These are phyloP conservation scores for Antheraea mylitta DNA, from an alignment of 1,140 invertebrate species.

Conservation along the genomic window DNA sequence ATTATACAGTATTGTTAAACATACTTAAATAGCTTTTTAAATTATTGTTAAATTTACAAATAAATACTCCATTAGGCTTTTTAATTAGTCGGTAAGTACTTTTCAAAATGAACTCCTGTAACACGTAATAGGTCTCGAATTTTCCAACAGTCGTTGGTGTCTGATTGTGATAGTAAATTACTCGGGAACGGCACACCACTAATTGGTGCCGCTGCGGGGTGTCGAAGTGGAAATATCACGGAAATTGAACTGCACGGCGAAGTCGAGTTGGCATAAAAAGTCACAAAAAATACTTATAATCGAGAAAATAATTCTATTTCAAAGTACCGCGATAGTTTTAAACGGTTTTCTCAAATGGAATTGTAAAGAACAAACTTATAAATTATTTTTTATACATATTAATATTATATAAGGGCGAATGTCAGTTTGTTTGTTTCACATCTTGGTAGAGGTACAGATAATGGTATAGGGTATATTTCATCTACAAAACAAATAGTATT, in stretches of 20 bases:
- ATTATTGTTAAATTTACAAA: too few species aligned
- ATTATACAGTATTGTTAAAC: too few species aligned
- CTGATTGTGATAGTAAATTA: slow-evolving; percentile 67
- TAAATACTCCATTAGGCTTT: not conserved
- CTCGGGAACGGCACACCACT: slow-evolving; percentile 55
- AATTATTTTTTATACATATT: not conserved
- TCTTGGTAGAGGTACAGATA: too few species aligned
- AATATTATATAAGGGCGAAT: not conserved
- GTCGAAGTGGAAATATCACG: slow-evolving; percentile 36
- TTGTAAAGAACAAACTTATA: not conserved
- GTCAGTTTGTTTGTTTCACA: not conserved
- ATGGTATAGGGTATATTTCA: too few species aligned
- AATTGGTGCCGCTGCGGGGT: slow-evolving; percentile 57
- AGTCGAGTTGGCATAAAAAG: not conserved
- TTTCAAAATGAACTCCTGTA: not conserved
- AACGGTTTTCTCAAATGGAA: not conserved
- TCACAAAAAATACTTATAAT: not conserved
- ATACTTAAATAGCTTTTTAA: too few species aligned
- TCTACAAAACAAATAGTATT: too few species aligned
- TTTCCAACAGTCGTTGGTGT: slow-evolving; percentile 21
- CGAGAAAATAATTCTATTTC: not conserved
- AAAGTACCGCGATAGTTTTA: not conserved
- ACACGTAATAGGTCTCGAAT: slow-evolving; percentile 32
- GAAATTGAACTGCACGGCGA: not conserved
- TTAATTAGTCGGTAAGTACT: not conserved